phyloP scores from a whole-genome alignment of 1,140 invertebrate species.

The Ceratina japonica region DNA sequence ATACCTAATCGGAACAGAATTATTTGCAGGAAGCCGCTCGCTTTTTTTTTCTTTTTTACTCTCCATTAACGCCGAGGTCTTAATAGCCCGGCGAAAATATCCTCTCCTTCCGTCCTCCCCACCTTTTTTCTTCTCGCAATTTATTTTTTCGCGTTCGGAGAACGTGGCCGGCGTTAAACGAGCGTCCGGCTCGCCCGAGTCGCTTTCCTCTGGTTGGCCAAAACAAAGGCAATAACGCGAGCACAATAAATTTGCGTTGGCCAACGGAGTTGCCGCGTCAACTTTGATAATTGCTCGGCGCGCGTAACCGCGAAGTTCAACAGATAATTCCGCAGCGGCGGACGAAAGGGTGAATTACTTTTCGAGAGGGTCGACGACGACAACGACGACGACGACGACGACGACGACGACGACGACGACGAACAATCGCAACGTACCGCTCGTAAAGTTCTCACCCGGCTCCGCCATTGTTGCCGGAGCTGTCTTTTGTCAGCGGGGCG shows the following conservation, averaged over 20 bases:
- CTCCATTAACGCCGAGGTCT: too few species aligned
- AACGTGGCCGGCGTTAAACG: too few species aligned
- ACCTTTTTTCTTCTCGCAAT: too few species aligned
- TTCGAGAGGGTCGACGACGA: too few species aligned
- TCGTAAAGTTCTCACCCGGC: background rate
- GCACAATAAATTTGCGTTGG: background rate
- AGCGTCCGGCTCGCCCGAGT: background rate
- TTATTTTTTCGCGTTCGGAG: too few species aligned
- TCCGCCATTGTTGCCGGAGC: slow-evolving; percentile 5
- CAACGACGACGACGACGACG: too few species aligned
- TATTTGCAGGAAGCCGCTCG: background rate
- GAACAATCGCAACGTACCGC: too few species aligned
- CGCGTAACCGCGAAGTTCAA: slow-evolving; percentile 1
- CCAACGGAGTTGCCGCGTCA: background rate
- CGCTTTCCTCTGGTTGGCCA: too few species aligned
- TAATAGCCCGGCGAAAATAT: background rate
- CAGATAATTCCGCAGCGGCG: background rate
- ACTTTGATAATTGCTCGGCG: background rate
- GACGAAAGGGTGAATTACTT: slow-evolving; percentile 5
- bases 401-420: too few species aligned
- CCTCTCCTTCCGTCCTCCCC: too few species aligned
- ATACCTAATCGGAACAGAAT: background rate
- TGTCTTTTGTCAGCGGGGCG: background rate
- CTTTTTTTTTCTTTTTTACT: background rate
- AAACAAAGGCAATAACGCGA: background rate